Evolutionary conservation across 2,113 vertebrate genomes (phyloP).

Genomic region (Bettongia penicillata): DNA sequence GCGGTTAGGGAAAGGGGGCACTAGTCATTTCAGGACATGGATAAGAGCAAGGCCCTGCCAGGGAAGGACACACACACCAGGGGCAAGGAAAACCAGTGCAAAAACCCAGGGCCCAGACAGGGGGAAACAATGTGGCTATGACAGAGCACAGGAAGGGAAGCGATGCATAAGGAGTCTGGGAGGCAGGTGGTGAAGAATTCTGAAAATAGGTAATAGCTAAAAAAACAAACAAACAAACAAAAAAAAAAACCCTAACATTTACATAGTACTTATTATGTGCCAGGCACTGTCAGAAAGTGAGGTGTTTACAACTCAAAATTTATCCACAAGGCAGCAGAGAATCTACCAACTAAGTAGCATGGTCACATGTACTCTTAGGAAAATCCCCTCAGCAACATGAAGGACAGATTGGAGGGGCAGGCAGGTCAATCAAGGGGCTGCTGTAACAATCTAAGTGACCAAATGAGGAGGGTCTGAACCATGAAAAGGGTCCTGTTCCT

Average conservation of each 20-base stretch:
- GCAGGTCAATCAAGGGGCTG: too few species aligned
- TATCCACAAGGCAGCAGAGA: not conserved
- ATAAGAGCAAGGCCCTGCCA: not conserved
- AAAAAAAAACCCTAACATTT: not conserved
- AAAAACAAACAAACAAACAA: too few species aligned
- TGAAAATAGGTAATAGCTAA: too few species aligned
- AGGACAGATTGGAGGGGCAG: not conserved
- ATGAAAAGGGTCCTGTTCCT: too few species aligned
- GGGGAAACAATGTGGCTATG: not conserved
- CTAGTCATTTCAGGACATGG: not conserved
- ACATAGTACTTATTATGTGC: not conserved
- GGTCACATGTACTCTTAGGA: not conserved
- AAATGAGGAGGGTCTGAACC: too few species aligned
- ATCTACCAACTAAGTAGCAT: not conserved
- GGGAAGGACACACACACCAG: not conserved
- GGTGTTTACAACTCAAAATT: not conserved
- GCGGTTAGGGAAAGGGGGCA: not conserved
- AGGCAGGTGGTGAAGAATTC: too few species aligned
- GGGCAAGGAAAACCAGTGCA: not conserved
- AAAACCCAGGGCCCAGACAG: not conserved
- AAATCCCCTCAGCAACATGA: not conserved
- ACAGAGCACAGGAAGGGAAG: not conserved
- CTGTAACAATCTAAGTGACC: too few species aligned
- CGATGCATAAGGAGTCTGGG: too few species aligned
- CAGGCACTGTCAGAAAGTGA: not conserved